phyloP scores from a whole-genome alignment of 1,140 invertebrate genomes.

The Heliconius himera region DNA sequence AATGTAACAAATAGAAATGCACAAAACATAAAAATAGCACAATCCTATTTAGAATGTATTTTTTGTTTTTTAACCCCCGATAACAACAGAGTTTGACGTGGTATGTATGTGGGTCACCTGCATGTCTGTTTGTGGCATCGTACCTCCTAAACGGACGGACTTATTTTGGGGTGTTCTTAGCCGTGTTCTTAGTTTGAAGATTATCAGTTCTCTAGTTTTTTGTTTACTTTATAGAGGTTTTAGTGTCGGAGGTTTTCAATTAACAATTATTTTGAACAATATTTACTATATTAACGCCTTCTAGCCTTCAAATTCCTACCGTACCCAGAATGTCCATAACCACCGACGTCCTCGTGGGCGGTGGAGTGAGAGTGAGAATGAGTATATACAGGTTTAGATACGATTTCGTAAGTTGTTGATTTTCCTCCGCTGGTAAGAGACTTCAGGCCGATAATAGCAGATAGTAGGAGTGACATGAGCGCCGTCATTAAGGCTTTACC shows the following conservation, averaged over 20 bases:
- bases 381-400: slow-evolving; percentile 90
- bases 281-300: slow-evolving; percentile 43
- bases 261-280: not conserved
- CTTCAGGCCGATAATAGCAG: slow-evolving; percentile 89
- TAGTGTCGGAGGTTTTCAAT: too few species aligned
- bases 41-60: too few species aligned
- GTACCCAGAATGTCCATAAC: slow-evolving; percentile 84
- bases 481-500: slow-evolving; percentile 93
- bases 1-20: slow-evolving; percentile 1
- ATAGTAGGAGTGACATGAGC: slow-evolving; percentile 89
- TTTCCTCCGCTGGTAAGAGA: slow-evolving; percentile 86
- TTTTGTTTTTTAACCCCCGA: too few species aligned
- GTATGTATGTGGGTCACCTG: too few species aligned
- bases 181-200: not conserved
- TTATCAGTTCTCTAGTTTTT: not conserved
- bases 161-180: too few species aligned
- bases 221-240: too few species aligned
- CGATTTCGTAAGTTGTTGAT: slow-evolving; percentile 91
- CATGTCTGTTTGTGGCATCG: too few species aligned
- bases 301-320: slow-evolving; percentile 74
- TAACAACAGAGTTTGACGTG: too few species aligned
- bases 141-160: too few species aligned
- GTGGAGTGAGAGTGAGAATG: slow-evolving; percentile 88
- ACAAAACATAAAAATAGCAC: not conserved
- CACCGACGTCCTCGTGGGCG: slow-evolving; percentile 85